A percentile compares a stretch with the other conserved stretches of the same genome.
phyloP scores from a whole-genome alignment of 2,113 vertebrate species.

The Daubentonia madagascariensis region DNA sequence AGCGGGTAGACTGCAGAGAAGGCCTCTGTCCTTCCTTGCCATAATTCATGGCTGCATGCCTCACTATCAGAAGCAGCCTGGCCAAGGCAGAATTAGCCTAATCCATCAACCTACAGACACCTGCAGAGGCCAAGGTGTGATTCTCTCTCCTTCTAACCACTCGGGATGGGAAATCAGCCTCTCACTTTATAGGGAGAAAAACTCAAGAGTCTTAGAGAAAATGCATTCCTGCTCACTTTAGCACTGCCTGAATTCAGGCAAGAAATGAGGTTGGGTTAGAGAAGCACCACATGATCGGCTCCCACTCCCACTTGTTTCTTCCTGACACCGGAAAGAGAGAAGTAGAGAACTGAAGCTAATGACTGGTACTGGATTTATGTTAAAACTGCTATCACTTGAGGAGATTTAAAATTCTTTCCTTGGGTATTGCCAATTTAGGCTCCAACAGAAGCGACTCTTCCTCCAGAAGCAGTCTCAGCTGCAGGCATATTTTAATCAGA shows the following conservation, averaged over 20 bases:
- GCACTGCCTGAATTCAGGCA: not conserved
- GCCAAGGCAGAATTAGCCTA: not conserved
- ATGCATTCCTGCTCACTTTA: not conserved
- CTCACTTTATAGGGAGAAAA: not conserved
- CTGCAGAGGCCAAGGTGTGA: not conserved
- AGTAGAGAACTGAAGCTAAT: not conserved
- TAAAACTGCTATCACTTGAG: not conserved
- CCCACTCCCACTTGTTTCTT: not conserved
- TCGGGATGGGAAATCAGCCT: not conserved
- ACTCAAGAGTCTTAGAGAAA: not conserved
- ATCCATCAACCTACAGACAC: not conserved
- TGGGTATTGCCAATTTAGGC: slow-evolving; percentile 82
- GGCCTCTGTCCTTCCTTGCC: not conserved
- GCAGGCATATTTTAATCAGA: slow-evolving; percentile 97
- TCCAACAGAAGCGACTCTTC: slow-evolving; percentile 96
- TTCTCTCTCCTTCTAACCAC: not conserved
- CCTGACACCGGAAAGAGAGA: not conserved
- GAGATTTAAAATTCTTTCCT: not conserved
- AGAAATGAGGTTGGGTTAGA: not conserved
- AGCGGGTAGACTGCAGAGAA: not conserved
- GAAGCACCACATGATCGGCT: not conserved
- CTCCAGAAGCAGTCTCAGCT: slow-evolving; percentile 97
- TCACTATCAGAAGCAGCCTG: not conserved
- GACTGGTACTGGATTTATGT: not conserved
- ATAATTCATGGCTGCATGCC: not conserved